phyloP scores from a whole-genome alignment of 2,797 vertebrate species.

The Eupleurogrammus muticus region DNA sequence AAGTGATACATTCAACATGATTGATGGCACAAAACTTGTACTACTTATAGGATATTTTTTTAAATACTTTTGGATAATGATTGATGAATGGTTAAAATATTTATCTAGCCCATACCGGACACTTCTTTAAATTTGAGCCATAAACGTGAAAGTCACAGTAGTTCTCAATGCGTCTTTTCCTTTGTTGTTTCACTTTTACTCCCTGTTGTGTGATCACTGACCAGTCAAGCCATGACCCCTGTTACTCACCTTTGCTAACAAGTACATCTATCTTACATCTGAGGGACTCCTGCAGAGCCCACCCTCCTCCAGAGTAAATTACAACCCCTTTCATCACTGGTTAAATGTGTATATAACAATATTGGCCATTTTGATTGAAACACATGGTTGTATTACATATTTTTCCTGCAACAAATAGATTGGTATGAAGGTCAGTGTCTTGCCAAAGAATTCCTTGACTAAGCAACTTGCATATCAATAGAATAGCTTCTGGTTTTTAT shows the following conservation, averaged over 20 bases:
- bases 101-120: neutral
- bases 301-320: slow-evolving; percentile 59
- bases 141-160: slow-evolving; percentile 29
- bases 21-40: slow-evolving; percentile 13
- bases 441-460: neutral
- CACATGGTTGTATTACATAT: neutral
- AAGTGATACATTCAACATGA: slow-evolving; percentile 15
- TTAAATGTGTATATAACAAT: slow-evolving; percentile 14
- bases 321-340: slow-evolving; percentile 54
- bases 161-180: slow-evolving; percentile 35
- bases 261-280: slow-evolving; percentile 77
- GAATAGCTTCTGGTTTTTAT: neutral
- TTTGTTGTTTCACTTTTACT: slow-evolving; percentile 66
- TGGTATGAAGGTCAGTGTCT: neutral
- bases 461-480: neutral
- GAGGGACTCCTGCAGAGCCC: slow-evolving; percentile 62
- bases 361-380: neutral
- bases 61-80: slow-evolving; percentile 4
- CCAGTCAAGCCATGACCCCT: slow-evolving; percentile 67
- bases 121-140: slow-evolving; percentile 16
- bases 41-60: slow-evolving; percentile 16
- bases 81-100: neutral
- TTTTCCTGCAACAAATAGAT: neutral
- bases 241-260: slow-evolving; percentile 75
- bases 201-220: slow-evolving; percentile 54